phyloP scores from a whole-genome alignment of 2,888 invertebrate genomes.

The Lycaena phlaeas region DNA sequence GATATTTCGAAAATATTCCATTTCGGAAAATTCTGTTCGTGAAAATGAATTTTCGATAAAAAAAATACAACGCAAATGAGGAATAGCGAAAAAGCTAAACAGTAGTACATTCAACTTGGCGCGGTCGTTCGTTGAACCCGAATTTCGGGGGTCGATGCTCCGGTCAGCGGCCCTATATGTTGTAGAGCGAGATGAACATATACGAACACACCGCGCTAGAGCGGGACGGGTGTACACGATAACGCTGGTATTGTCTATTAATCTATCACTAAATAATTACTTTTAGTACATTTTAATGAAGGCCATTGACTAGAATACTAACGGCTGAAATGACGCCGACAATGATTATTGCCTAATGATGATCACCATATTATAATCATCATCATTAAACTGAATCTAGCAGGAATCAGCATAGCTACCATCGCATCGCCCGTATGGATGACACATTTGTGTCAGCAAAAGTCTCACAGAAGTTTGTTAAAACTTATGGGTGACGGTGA shows the following conservation, averaged over 20 bases:
- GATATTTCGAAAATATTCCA: not conserved
- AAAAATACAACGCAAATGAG: conserved; percentile 5
- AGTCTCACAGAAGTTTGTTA: too few relatives aligned
- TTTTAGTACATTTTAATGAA: conserved; percentile 6
- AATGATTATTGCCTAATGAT: too few relatives aligned
- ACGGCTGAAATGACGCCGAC: too few relatives aligned
- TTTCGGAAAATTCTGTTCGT: not conserved
- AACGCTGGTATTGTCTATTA: conserved; percentile 6
- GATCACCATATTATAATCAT: too few relatives aligned
- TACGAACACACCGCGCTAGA: not conserved
- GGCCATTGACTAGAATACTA: too few relatives aligned
- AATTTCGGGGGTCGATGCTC: conserved; percentile 53
- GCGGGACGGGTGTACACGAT: not conserved
- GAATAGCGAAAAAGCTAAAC: conserved; percentile 20
- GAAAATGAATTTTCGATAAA: conserved; percentile 1
- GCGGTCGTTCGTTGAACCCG: conserved; percentile 55
- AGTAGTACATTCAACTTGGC: conserved; percentile 32
- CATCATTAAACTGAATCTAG: too few relatives aligned
- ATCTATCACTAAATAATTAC: conserved; percentile 6
- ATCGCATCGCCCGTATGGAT: too few relatives aligned
- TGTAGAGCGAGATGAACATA: not conserved
- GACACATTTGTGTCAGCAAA: too few relatives aligned
- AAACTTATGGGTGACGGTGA: too few relatives aligned
- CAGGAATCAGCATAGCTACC: not conserved
- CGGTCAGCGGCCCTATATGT: conserved; percentile 27